Base-by-base conservation (phyloP, 2,888 invertebrate genomes). In the Nasonovia ribisnigri region DNA sequence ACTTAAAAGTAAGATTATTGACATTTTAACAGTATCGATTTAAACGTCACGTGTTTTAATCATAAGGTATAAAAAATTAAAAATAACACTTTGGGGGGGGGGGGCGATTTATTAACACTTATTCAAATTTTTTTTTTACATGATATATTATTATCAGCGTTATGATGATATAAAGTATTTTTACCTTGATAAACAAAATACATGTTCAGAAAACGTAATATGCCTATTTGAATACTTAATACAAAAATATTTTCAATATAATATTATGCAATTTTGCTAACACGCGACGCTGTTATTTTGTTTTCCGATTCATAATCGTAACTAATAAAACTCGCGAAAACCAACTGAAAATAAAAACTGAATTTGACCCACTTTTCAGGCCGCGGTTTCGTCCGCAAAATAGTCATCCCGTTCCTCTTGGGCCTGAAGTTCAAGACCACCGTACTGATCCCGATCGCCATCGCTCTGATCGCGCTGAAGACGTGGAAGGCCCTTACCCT, bases 401-500 rank as follows among this genome's bases (percentile, higher is more conserved):
- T 98, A 91, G 96, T 98, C 95, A 97, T 98, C 95, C 98, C 98
- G 88, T 98, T 98, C 97, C 96, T 98, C 94, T 96, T 98, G 95
- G 98, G 98, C 94, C 96, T 98, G 95, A 98, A 98, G 96, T 97
- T 98, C 96, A 98, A 98, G 96, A 97, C 98, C 91, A 97, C 98
- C 43, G 97, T 98, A 57, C 96, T 98, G 95, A 98, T 98, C 86
- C 98, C 98, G 0, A 96, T 98, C 94, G 98, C 98, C 29, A 96
- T 98, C 94, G 97, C 98, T 67, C 96, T 98, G 94, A 98, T 98
- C 95, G 98, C 98, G 0, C 96, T 98, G 94, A 98, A 98, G 96
- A 98, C 98, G 36, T 98, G 98, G 98, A 98, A 98, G 96, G 98
- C 98, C 86, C 96, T 98, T 95, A 98, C 98, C 20, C 96, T 98